Percentiles rank a stretch among this genome's conserved stretches.
These are phyloP conservation scores for Chaunax sp. DNA, from an alignment of 2,797 vertebrate genomes.

Conservation along the genomic window DNA sequence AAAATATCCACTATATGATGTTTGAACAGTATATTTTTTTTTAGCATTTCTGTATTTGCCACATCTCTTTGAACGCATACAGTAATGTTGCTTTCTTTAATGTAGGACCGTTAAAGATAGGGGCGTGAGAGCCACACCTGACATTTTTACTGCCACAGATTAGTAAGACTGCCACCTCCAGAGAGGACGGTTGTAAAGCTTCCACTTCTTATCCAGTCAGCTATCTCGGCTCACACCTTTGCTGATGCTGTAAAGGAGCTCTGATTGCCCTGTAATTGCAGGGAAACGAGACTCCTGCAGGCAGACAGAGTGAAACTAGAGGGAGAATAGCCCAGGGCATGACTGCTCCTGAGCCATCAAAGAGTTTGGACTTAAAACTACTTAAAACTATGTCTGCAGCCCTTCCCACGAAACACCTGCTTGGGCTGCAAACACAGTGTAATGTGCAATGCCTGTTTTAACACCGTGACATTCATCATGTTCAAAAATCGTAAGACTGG, in stretches of 20 bases:
- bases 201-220: constrained; percentile 59
- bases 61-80: constrained; percentile 13
- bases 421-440: constrained; percentile 31
- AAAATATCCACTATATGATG: too few species aligned
- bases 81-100: not conserved
- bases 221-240: constrained; percentile 73
- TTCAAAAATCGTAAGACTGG: constrained; percentile 27
- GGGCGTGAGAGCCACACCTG: constrained; percentile 32
- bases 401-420: constrained; percentile 68
- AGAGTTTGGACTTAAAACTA: constrained; percentile 62
- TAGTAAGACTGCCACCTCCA: constrained; percentile 63
- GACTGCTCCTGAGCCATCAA: constrained; percentile 61
- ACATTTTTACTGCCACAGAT: constrained; percentile 63
- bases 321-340: constrained; percentile 42
- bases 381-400: constrained; percentile 54
- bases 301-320: constrained; percentile 49
- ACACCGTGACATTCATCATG: constrained; percentile 51
- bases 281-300: constrained; percentile 64
- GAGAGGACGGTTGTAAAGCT: constrained; percentile 59
- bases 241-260: constrained; percentile 75
- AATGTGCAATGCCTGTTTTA: constrained; percentile 32
- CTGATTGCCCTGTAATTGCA: constrained; percentile 78
- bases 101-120: constrained; percentile 4
- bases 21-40: too few species aligned
- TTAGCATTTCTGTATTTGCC: not conserved